These are phyloP conservation scores for Kryphioiulus occultus DNA, from an alignment of 2,888 invertebrate species.

Conservation along the genomic window DNA sequence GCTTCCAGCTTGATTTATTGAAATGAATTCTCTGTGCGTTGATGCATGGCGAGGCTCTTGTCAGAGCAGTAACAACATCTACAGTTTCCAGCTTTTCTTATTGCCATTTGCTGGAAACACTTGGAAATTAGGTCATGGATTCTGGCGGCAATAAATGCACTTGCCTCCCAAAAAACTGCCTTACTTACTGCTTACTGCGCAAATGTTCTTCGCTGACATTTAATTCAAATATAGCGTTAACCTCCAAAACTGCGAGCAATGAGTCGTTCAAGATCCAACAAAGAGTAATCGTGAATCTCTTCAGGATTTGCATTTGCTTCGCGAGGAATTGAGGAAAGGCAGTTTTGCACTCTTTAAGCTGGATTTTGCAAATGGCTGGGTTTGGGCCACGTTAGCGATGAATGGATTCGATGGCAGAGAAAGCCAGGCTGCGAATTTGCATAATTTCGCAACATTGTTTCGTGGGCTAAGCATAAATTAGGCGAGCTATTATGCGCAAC, in stretches of 20 bases:
- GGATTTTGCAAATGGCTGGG: neutral
- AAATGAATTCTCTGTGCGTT: conserved; percentile 13
- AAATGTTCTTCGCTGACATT: conserved; percentile 20
- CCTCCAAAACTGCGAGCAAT: neutral
- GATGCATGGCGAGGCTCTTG: neutral
- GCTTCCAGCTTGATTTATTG: neutral
- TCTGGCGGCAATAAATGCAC: neutral
- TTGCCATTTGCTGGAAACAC: conserved; percentile 2
- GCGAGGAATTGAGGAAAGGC: neutral
- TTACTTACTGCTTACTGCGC: conserved; percentile 1
- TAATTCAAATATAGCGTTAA: conserved; percentile 33
- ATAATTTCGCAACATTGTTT: neutral
- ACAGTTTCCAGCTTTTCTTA: conserved; percentile 13
- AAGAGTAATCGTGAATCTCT: conserved; percentile 20
- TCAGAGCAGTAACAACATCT: neutral
- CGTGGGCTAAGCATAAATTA: neutral
- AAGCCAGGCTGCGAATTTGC: neutral
- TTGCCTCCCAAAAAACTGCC: neutral
- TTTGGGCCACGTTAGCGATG: neutral
- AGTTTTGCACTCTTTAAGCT: conserved; percentile 17
- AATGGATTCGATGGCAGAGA: neutral
- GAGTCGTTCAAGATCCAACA: conserved; percentile 11
- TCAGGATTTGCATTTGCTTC: neutral
- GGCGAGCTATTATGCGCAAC: neutral
- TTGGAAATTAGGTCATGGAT: conserved; percentile 21